Conservation (phyloP, 2,113 vertebrate genomes). For the Paralichthys olivaceus region DNA sequence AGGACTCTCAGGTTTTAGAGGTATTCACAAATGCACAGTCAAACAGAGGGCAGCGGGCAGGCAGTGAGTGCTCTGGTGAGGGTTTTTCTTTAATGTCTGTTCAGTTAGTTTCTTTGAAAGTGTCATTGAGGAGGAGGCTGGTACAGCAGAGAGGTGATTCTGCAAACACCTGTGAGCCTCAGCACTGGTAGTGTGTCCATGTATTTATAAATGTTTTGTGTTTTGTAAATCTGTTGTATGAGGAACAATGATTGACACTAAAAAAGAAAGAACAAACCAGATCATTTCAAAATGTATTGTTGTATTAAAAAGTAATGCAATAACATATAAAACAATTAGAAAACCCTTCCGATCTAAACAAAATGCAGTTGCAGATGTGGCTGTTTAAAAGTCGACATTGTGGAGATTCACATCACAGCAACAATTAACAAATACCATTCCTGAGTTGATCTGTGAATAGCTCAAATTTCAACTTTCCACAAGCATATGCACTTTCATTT, state of each 20-base stretch:
- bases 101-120: slow-evolving; percentile 40
- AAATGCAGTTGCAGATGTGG: not conserved
- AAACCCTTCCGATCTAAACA: not conserved
- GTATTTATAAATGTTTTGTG: not conserved
- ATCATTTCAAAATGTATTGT: no score
- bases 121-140: slow-evolving; percentile 50
- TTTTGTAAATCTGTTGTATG: not conserved
- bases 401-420: not conserved
- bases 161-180: not conserved
- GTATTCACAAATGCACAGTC: slow-evolving; percentile 61
- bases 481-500: not conserved
- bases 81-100: slow-evolving; percentile 24
- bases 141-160: slow-evolving; percentile 7
- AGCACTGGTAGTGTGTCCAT: not conserved
- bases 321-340: not conserved
- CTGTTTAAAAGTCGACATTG: not conserved
- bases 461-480: no score
- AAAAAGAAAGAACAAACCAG: no score
- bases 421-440: not conserved
- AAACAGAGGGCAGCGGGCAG: slow-evolving; percentile 47
- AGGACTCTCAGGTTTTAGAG: slow-evolving; percentile 62
- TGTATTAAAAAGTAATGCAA: not conserved
- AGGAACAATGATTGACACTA: not conserved
- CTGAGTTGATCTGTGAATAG: not conserved
- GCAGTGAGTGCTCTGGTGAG: slow-evolving; percentile 43